These are phyloP conservation scores for Pandemis heparana DNA, from an alignment of 2,888 invertebrate genomes.

Conservation along the genomic window DNA sequence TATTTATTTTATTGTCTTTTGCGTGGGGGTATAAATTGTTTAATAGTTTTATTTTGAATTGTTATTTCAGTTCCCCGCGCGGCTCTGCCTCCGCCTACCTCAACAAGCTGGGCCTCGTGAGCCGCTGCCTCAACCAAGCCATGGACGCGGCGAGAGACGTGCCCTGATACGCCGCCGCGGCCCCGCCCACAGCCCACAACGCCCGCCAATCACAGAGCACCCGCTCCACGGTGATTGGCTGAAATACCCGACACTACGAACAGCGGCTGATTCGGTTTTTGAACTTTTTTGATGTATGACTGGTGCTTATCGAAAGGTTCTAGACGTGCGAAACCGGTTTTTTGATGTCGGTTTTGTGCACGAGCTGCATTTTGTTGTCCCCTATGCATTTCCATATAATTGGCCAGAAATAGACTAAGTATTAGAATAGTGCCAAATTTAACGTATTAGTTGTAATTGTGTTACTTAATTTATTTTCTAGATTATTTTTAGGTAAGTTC, in stretches of 20 bases:
- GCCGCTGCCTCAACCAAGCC: slow-evolving; percentile 64
- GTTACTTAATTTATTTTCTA: slow-evolving; percentile 82
- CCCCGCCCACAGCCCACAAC: slow-evolving; percentile 24
- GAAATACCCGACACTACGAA: not conserved
- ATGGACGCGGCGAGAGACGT: slow-evolving; percentile 60
- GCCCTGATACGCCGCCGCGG: slow-evolving; percentile 59
- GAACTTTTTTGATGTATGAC: slow-evolving; percentile 28
- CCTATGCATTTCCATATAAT: slow-evolving; percentile 54
- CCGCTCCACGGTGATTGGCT: slow-evolving; percentile 30
- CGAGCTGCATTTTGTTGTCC: slow-evolving; percentile 40
- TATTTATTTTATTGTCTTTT: too few species aligned
- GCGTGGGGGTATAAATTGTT: too few species aligned
- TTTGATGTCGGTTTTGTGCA: not conserved
- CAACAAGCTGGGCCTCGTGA: slow-evolving; percentile 66
- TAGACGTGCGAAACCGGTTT: not conserved
- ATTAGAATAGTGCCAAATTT: slow-evolving; percentile 82
- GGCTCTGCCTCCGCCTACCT: slow-evolving; percentile 68
- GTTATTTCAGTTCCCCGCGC: slow-evolving; percentile 61
- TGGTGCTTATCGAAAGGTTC: slow-evolving; percentile 21
- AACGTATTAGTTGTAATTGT: slow-evolving; percentile 61
- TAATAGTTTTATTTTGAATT: not conserved
- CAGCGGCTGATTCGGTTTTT: slow-evolving; percentile 6
- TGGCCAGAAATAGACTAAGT: slow-evolving; percentile 54
- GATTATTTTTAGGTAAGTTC: slow-evolving; percentile 50
- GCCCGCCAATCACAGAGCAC: slow-evolving; percentile 28